Conservation (phyloP, 2,888 invertebrate genomes). For the Ichneumon xanthorius region DNA sequence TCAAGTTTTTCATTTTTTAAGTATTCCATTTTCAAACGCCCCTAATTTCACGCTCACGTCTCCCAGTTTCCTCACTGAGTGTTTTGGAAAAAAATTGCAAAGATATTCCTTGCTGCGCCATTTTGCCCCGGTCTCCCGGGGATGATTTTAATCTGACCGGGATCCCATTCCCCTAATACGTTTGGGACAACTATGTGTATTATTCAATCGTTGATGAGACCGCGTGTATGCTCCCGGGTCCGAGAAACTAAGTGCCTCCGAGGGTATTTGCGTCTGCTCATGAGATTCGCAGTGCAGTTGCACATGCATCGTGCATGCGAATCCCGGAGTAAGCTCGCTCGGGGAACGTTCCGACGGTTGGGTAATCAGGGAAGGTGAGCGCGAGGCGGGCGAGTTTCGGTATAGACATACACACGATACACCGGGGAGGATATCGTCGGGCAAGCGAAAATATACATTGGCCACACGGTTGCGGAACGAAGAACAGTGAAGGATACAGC, state of each 20-base stretch:
- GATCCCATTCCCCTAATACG: neutral
- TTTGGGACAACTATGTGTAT: neutral
- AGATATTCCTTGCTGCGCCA: neutral
- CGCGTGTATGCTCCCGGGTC: slow-evolving; percentile 3
- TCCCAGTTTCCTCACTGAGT: no score
- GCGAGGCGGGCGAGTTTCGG: neutral
- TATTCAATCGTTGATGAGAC: slow-evolving; percentile 22
- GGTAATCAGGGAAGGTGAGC: slow-evolving; percentile 22
- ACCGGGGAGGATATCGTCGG: slow-evolving; percentile 28
- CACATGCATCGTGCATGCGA: slow-evolving; percentile 5
- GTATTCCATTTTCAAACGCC: no score
- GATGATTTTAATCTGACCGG: neutral
- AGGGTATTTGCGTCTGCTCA: neutral
- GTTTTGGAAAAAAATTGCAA: no score
- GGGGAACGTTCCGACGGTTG: slow-evolving; percentile 15
- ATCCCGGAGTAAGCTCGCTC: slow-evolving; percentile 17
- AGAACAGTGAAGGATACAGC: neutral
- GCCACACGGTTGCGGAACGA: neutral
- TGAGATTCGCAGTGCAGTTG: neutral
- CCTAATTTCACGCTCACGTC: no score
- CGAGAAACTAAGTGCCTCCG: slow-evolving; percentile 18
- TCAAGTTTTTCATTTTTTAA: no score
- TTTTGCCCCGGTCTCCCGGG: neutral
- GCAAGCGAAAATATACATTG: slow-evolving; percentile 6
- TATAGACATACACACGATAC: neutral